These are phyloP conservation scores for Parazoanthus darwini DNA, from an alignment of 92 coral and sea anemone genomes.

Conservation along the genomic window DNA sequence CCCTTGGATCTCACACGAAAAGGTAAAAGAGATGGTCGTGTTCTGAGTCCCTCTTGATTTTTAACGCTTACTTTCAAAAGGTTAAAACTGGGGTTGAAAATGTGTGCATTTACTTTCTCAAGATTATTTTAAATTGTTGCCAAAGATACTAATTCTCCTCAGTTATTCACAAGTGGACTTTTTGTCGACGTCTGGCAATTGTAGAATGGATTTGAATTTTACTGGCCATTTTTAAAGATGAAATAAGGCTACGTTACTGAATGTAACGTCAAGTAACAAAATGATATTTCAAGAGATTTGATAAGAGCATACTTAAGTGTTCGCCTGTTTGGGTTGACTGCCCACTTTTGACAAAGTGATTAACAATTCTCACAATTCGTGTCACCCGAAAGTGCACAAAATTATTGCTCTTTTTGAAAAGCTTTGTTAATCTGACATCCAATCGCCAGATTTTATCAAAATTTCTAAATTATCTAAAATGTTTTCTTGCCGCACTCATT, in stretches of 20 bases:
- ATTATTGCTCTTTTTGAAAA: background rate
- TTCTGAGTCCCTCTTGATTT: too few species aligned
- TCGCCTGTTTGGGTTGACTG: background rate
- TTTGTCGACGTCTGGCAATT: too few species aligned
- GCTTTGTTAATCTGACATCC: too few species aligned
- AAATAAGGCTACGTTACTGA: background rate
- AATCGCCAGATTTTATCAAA: too few species aligned
- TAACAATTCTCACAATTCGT: background rate
- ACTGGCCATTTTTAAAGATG: background rate
- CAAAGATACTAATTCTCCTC: background rate
- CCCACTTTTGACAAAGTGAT: background rate
- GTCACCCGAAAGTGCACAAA: background rate
- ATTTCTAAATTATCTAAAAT: too few species aligned
- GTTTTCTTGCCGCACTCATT: background rate
- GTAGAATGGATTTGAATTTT: background rate
- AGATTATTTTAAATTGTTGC: background rate
- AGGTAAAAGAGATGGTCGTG: background rate
- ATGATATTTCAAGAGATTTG: background rate
- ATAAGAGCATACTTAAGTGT: background rate
- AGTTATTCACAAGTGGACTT: background rate
- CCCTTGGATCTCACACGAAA: background rate
- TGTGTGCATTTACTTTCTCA: background rate
- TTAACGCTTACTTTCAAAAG: background rate
- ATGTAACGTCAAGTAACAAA: background rate
- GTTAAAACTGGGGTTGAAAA: background rate